Percentiles rank a stretch among this genome's conserved stretches.
Conservation (phyloP, 2,797 vertebrate genomes). For the Scleropages formosus region DNA sequence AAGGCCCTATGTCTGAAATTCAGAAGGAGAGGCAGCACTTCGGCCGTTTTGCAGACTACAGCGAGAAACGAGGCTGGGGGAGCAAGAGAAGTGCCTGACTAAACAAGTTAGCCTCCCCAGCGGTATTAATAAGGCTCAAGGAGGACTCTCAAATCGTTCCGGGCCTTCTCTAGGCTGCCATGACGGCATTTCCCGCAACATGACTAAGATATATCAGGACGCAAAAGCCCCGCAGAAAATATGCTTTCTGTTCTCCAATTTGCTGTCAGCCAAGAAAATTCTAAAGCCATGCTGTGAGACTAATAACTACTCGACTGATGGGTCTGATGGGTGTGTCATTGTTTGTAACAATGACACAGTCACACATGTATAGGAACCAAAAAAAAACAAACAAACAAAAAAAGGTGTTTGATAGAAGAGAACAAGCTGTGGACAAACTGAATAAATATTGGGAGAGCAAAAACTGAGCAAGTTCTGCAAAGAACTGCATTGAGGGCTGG, state of each 20-base stretch:
- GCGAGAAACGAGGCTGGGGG: not conserved
- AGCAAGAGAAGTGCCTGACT: not conserved
- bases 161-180: not conserved
- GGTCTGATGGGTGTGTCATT: constrained; percentile 7
- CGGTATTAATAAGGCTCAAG: not conserved
- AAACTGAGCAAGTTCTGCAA: too few species aligned
- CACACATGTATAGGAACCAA: not conserved
- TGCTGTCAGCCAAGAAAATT: constrained; percentile 7
- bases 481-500: too few species aligned
- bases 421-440: too few species aligned
- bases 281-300: not conserved
- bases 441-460: too few species aligned
- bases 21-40: not conserved
- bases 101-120: constrained; percentile 3
- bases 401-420: too few species aligned
- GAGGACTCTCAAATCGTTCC: not conserved
- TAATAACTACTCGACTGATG: constrained; percentile 19
- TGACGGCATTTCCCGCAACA: not conserved
- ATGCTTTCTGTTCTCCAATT: not conserved
- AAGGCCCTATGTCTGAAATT: not conserved
- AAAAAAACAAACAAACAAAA: too few species aligned
- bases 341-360: not conserved
- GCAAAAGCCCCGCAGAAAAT: not conserved
- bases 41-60: constrained; percentile 6
- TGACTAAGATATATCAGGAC: not conserved